These are phyloP conservation scores for Sanderia malayensis DNA, from an alignment of 30 jellyfish, hydroid and myxozoan species.

Conservation along the genomic window DNA sequence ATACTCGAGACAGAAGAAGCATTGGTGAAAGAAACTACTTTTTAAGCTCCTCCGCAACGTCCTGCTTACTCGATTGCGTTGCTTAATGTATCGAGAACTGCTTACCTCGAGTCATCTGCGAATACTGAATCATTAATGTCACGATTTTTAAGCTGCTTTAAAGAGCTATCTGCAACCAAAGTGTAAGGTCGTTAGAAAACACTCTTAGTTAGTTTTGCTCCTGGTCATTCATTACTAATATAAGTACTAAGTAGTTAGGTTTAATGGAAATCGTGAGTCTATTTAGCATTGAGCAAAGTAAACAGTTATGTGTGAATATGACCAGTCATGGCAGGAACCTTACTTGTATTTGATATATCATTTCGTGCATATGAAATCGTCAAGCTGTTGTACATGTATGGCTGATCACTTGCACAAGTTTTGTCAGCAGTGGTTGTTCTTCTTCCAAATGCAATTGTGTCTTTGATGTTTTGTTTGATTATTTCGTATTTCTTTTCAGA, in stretches of 20 bases:
- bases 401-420: not conserved
- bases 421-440: slow-evolving; percentile 43
- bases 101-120: not conserved
- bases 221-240: too few species aligned
- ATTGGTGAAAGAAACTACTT: too few species aligned
- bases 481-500: slow-evolving; percentile 45
- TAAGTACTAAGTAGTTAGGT: too few species aligned
- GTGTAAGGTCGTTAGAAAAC: too few species aligned
- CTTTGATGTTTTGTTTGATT: slow-evolving; percentile 33
- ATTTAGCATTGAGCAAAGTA: too few species aligned
- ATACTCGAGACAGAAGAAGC: too few species aligned
- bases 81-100: too few species aligned
- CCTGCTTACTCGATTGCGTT: too few species aligned
- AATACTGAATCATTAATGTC: not conserved
- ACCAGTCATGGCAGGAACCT: not conserved
- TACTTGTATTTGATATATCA: not conserved
- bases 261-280: too few species aligned
- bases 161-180: not conserved
- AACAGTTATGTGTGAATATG: too few species aligned
- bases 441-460: slow-evolving; percentile 65
- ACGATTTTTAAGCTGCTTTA: not conserved
- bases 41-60: too few species aligned
- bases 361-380: slow-evolving; percentile 16
- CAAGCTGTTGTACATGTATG: not conserved
- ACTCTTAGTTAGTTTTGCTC: too few species aligned